These are phyloP conservation scores for Actinia tenebrosa DNA, from an alignment of 64 coral and sea anemone species.

Conservation along the genomic window DNA sequence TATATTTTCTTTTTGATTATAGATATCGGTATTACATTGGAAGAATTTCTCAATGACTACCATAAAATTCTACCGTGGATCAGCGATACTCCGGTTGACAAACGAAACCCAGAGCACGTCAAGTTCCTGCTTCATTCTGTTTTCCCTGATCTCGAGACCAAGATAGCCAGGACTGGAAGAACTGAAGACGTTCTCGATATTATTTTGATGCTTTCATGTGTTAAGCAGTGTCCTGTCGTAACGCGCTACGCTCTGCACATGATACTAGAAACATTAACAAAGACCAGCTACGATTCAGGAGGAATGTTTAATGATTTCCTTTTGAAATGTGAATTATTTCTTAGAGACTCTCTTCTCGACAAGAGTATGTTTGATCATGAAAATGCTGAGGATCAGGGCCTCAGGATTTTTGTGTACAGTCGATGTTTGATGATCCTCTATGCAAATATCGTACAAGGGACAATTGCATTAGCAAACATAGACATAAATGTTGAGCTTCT, in stretches of 20 bases:
- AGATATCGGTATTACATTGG: no score
- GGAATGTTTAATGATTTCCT: neutral
- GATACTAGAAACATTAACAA: neutral
- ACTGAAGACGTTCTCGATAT: neutral
- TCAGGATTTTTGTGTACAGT: neutral
- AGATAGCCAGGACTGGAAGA: neutral
- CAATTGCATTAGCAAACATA: neutral
- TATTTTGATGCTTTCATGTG: neutral
- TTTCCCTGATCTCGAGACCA: neutral
- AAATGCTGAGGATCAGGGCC: neutral
- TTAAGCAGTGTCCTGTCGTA: neutral
- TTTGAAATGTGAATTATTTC: neutral
- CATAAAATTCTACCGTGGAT: no score
- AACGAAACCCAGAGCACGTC: neutral
- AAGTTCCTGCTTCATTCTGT: neutral
- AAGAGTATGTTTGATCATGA: neutral
- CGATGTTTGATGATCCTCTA: neutral
- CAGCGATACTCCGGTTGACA: no score
- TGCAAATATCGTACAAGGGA: neutral
- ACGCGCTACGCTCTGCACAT: neutral
- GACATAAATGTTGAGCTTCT: neutral
- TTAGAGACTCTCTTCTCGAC: neutral
- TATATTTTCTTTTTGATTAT: no score
- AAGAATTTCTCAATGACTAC: no score
- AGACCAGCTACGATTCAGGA: neutral